Evolutionary conservation across 30 jellyfish, hydroid and myxozoan species (phyloP), one percentile per base, ranked within the genome.

Genomic region (Rhopilema esculentum): DNA sequence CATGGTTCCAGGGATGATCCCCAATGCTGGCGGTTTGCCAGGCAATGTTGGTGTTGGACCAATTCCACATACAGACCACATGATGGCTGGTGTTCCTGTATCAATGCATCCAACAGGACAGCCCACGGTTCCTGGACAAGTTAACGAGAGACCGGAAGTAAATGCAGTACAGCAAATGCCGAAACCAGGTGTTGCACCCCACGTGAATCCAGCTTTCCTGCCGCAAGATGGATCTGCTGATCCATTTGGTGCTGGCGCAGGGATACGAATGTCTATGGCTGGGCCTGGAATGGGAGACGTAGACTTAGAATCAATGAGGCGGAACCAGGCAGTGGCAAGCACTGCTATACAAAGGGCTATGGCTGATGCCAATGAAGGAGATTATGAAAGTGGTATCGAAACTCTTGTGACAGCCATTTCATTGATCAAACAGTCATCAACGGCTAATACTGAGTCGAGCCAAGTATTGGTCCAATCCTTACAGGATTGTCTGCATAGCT

Each of bases 301-400:
- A 21, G 99, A 95, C 52, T 57, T 95, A 67, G 99, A 95, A 49
- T 95, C 97, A 0, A 88, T 95, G 98, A 49, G 99, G 49, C 57
- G 97, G 30, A 95, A 95, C 88, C 99, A 95, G 65, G 97, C 97
- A 2, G 99, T 95, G 30, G 99, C 99, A 26, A 95, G 99, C 88
- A 90, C 99, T 1, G 99, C 99, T 7, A 88, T 95, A 48, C 99
- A 95, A 83, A 87, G 99, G 28, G 99, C 99, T 49, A 95, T 95
- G 99, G 92, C 98, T 0, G 99, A 95, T 83, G 99, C 99, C 26
- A 89, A 89, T 57, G 99, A 88, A 4, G 99, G 99, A 8, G 99
- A 95, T 78, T 95, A 91, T 75, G 99, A 95, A 57, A 95, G 97
- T 68, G 99, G 99, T 1, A 95, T 95, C 24, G 99, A 95, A 83